Evolutionary conservation across 2,888 invertebrate species (phyloP), one percentile per base, ranked within the genome.

Genomic region (Malthinus flaveolus): DNA sequence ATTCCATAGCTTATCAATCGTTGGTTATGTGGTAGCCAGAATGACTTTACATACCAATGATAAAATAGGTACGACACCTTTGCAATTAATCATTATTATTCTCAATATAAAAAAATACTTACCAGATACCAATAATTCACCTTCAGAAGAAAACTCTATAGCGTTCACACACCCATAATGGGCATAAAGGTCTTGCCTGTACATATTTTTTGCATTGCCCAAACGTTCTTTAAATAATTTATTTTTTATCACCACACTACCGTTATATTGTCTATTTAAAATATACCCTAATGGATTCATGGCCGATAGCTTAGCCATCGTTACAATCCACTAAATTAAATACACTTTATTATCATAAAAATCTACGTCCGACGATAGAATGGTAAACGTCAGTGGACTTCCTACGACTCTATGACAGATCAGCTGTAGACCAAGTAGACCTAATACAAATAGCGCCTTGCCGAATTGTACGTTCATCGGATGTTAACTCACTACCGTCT

Each of bases 101-200:
- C n/a, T n/a, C n/a, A n/a, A n/a, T n/a, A n/a, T n/a, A n/a, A 35
- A 32, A 23, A 23, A 45, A 23, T 23, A 53, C 77, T 83, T 82
- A 95, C 95, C 95, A 76, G 96, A 96, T 69, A 91, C 87, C 63
- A 97, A 85, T 70, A 88, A 86, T 79, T 91, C 88, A 69, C 95
- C 95, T 80, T 93, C 89, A 67, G 86, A 84, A 49, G 94, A 95
- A 82, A 96, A 97, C 81, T 96, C 96, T 70, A 96, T 90, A 63
- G 96, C 95, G 83, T 97, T 97, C 56, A 97, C 94, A 84, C 96
- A 97, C 73, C 96, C 96, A 83, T 88, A 96, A 83, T 96, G 96
- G 66, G 92, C 91, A 66, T 88, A 83, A 56, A 96, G 84, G 80
- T 96, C 92, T 72, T 90, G 90, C 69, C 89, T 86, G 78, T 87